These are phyloP conservation scores for Pangasius larnaudii DNA, from an alignment of 2,797 vertebrate species.

Conservation along the genomic window DNA sequence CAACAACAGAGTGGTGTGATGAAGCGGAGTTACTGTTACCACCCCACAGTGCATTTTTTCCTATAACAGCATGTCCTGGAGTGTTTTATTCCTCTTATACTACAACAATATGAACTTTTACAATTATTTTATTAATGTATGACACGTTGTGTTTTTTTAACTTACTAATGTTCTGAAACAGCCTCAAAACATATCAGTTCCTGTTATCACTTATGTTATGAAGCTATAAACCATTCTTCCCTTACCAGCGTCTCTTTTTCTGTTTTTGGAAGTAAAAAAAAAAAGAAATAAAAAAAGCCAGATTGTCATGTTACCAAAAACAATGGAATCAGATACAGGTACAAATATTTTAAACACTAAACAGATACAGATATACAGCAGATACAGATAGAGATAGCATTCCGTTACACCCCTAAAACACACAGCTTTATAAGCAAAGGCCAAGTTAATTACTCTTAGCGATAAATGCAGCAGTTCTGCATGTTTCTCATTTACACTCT, in stretches of 20 bases:
- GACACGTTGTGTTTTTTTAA: not conserved
- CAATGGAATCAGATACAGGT: not conserved
- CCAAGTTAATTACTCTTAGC: not conserved
- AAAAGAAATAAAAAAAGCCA: not conserved
- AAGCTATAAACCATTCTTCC: not conserved
- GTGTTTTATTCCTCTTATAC: not conserved
- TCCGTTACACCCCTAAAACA: not conserved
- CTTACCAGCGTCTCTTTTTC: not conserved
- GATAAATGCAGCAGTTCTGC: not conserved
- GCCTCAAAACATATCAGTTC: not conserved
- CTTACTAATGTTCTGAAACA: not conserved
- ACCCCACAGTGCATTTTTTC: not conserved
- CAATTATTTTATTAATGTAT: not conserved
- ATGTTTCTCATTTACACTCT: constrained; percentile 18
- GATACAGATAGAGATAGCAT: not conserved
- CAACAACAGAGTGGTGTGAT: not conserved
- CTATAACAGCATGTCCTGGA: not conserved
- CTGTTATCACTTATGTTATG: not conserved
- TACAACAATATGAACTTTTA: not conserved
- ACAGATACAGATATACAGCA: not conserved
- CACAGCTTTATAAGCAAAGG: not conserved
- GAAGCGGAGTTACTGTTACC: not conserved
- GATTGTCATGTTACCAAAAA: not conserved
- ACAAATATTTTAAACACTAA: not conserved
- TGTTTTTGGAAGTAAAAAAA: too few species aligned